phyloP scores from a whole-genome alignment of 2,797 vertebrate genomes.

The Macrochelys suwanniensis region DNA sequence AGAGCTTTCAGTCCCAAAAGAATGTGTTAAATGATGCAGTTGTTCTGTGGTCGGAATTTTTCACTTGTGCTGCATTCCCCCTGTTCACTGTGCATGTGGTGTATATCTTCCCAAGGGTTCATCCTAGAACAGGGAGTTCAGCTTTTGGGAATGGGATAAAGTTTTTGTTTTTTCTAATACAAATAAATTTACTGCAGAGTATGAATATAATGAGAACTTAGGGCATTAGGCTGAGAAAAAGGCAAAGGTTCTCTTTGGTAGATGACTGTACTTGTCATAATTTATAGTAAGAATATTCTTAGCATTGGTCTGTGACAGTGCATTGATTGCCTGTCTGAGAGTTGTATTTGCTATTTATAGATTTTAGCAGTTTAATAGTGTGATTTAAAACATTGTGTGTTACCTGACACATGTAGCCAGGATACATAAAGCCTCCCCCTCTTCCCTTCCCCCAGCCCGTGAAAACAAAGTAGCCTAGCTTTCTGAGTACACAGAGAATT shows the following conservation, averaged over 20 bases:
- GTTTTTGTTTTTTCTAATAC: not conserved
- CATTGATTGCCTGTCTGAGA: not conserved
- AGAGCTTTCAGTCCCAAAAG: not conserved
- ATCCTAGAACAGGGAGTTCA: not conserved
- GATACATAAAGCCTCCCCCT: too few relatives aligned
- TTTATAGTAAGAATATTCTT: not conserved
- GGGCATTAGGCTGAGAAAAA: not conserved
- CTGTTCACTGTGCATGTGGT: not conserved
- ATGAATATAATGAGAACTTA: not conserved
- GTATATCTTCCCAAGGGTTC: not conserved
- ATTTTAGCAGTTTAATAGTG: not conserved
- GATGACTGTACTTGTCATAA: not conserved
- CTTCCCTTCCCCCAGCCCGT: too few relatives aligned
- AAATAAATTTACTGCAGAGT: not conserved
- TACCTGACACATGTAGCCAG: too few relatives aligned
- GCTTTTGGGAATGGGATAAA: not conserved
- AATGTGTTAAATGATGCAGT: not conserved
- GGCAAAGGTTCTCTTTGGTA: not conserved
- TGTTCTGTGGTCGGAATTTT: not conserved
- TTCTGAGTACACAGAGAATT: too few relatives aligned
- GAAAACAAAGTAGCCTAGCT: too few relatives aligned
- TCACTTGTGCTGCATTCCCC: not conserved
- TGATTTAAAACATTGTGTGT: not conserved
- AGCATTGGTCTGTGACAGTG: not conserved
- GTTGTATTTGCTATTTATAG: not conserved